These are phyloP conservation scores for Neopelma chrysocephalum DNA, from an alignment of 2,797 vertebrate species.

Conservation along the genomic window DNA sequence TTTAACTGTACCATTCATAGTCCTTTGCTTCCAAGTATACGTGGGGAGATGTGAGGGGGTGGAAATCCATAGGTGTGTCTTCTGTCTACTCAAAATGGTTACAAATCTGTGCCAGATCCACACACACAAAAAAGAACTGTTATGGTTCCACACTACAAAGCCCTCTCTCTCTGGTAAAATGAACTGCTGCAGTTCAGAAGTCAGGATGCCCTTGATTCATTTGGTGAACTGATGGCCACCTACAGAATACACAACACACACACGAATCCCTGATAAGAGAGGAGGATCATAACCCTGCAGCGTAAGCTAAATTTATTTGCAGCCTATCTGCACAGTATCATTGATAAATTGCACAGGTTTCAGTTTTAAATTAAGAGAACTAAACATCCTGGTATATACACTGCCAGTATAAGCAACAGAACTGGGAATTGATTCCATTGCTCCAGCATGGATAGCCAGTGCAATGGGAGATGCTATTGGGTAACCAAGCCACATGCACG, in stretches of 20 bases:
- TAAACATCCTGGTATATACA: background rate
- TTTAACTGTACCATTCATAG: conserved; percentile 7
- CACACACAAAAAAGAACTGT: background rate
- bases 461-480: background rate
- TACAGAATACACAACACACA: background rate
- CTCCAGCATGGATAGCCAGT: background rate
- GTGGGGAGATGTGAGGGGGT: background rate
- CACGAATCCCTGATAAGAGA: background rate
- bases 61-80: background rate
- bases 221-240: background rate
- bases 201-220: background rate
- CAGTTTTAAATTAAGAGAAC: background rate
- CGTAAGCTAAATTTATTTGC: background rate
- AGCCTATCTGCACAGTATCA: background rate
- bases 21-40: background rate
- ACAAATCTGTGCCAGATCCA: background rate
- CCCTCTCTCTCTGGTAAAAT: background rate
- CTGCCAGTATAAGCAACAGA: background rate
- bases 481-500: background rate
- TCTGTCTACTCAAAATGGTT: background rate
- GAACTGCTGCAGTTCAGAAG: background rate
- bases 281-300: background rate
- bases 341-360: background rate
- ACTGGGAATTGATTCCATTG: background rate
- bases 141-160: background rate